A percentile compares a stretch with the other conserved stretches of the same genome.
These are phyloP conservation scores for Thermophis baileyi DNA, from an alignment of 2,113 vertebrate genomes.

Conservation along the genomic window DNA sequence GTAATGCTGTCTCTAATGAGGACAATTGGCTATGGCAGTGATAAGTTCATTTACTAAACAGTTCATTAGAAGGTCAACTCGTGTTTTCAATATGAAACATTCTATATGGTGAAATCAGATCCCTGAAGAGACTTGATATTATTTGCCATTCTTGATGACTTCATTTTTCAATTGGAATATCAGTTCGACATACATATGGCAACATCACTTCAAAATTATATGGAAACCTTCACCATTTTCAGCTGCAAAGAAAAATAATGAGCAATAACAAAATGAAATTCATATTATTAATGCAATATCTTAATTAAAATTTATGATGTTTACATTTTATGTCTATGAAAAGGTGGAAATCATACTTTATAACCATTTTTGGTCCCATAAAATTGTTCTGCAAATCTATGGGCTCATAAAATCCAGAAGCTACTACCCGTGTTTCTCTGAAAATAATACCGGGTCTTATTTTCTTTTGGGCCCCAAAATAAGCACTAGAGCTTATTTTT, in stretches of 20 bases:
- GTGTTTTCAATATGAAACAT: slow-evolving; percentile 86
- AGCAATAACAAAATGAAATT: neutral
- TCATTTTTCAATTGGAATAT: slow-evolving; percentile 57
- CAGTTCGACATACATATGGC: slow-evolving; percentile 42
- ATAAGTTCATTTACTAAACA: slow-evolving; percentile 67
- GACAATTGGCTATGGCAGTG: slow-evolving; percentile 67
- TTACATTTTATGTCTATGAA: neutral
- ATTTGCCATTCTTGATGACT: slow-evolving; percentile 69
- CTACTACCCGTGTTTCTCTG: neutral
- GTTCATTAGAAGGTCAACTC: slow-evolving; percentile 69
- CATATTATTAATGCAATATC: neutral
- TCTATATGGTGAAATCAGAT: slow-evolving; percentile 74
- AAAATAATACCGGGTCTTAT: too few relatives aligned
- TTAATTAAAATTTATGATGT: neutral
- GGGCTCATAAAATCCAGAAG: neutral
- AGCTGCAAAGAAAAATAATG: slow-evolving; percentile 67
- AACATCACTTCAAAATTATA: slow-evolving; percentile 89
- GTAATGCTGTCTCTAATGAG: slow-evolving; percentile 53
- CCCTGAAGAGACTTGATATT: slow-evolving; percentile 65
- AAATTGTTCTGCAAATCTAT: neutral
- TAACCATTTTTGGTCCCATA: neutral
- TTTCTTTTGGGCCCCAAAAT: too few relatives aligned
- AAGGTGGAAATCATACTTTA: neutral
- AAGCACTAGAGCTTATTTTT: too few relatives aligned
- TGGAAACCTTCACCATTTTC: slow-evolving; percentile 91